Conservation (phyloP, 2,797 vertebrate species). For the Microhierax caerulescens region DNA sequence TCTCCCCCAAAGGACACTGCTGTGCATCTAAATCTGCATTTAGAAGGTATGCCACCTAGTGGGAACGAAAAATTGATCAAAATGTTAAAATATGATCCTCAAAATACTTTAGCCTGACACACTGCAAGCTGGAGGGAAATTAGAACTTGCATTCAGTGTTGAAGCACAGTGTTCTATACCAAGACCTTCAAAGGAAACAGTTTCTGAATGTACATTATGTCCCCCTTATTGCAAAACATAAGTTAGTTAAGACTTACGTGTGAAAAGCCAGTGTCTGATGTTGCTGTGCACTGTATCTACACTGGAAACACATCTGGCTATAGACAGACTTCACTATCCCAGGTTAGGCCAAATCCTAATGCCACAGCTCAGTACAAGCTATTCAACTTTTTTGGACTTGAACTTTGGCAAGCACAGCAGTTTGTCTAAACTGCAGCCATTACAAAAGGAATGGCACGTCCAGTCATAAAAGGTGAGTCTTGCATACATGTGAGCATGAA, state of each 20-base stretch:
- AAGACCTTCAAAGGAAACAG: not conserved
- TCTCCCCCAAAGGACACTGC: not conserved
- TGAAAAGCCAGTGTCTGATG: not conserved
- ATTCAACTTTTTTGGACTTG: not conserved
- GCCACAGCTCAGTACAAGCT: not conserved
- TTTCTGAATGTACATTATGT: not conserved
- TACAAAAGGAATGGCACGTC: not conserved
- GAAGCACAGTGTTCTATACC: not conserved
- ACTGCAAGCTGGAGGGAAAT: not conserved
- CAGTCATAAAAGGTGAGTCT: not conserved
- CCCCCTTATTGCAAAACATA: not conserved
- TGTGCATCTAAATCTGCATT: not conserved
- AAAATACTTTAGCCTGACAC: not conserved
- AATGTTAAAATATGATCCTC: not conserved
- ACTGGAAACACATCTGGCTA: not conserved
- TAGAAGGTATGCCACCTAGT: conserved; percentile 32
- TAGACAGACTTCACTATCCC: not conserved
- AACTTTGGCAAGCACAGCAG: not conserved
- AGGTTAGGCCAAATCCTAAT: not conserved
- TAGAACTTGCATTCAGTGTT: not conserved
- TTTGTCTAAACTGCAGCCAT: not conserved
- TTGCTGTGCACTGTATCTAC: not conserved
- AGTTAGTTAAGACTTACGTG: not conserved
- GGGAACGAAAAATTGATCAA: not conserved
- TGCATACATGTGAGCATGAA: not conserved